Base-by-base conservation (phyloP, 2,797 vertebrate species). In the Toxotes lorentzi region DNA sequence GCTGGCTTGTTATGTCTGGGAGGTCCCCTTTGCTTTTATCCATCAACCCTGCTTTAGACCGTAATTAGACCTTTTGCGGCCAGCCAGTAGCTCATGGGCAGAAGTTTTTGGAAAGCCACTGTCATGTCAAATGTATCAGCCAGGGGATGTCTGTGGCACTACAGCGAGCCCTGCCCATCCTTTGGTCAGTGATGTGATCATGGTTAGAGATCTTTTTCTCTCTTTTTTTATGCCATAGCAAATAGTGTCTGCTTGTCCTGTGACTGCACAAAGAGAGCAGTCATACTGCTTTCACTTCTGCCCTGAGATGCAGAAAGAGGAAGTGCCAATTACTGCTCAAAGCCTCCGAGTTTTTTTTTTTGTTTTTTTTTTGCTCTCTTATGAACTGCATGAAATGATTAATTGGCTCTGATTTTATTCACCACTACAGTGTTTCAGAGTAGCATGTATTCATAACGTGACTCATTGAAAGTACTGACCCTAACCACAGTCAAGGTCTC, bases 251-350 rank as follows among this genome's bases (percentile, higher is more conserved):
- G 71, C 78, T 78, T 78, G 86, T 89, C 90, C 88, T 89, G 88
- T 92, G 90, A 92, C 87, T 83, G 61, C 82, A 89, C 80, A 93
- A 89, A 93, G 89, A 87, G 67, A 80, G 70, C 82, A 86, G 86
- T 89, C 80, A 76, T 80, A 62, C 83, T 76, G 75, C 90, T 95
- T 95, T 96, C 94, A 93, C 93, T 95, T 96, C 94, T 95, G 88
- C 92, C 58, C 82, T 7, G 77, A 82, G 73, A 86, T 54, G 67
- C 72, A 81, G 63, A 94, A 94, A 91, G 86, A 82, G 89, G 93
- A 93, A 95, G 87, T 30, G 4, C 34, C 61, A 78, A 73, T 78
- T 86, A 73, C 78, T 32, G 83, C 63, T 30, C 32, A 47, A 59
- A 41, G 50, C 60, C 38, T 70, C 21, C 1, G 27, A 40, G 27